Base-by-base conservation (phyloP, 2,797 vertebrate species). In the Myotis planiceps region DNA sequence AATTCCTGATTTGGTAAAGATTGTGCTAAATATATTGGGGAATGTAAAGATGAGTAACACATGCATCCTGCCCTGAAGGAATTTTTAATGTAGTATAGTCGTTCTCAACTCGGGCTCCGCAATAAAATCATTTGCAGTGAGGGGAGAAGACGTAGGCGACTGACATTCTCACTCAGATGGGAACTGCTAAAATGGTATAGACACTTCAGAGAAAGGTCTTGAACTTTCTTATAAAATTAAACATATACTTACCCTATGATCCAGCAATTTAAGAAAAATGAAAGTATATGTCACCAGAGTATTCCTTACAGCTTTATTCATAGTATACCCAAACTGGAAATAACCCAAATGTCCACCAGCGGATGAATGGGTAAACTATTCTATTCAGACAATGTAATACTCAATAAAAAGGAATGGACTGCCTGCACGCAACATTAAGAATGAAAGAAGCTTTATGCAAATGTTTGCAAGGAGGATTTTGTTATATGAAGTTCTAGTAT, bases 1-100 rank as follows among this genome's bases (percentile, higher is more conserved):
- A 55, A 16, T 87, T 87, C 34, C 92, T 80, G 23, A 37, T 85
- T 92, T 91, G 51, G 23, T 90, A 60, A 95, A 92, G n/a, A 79
- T 16, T 85, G 13, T 81, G 63, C 69, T 96, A 76, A 87, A 72
- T 92, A 45, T 83, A 76, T 23, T 60, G 15, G 23, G 23, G 74
- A 39, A 82, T 85, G 14, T 25, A 74, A 78, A 88, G 21, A 47
- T 74, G 75, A 95, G 42, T 75, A 92, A 95, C 65, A 83, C 3
- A 10, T 82, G n/a, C 76, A 60, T 65, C 45, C 29, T 90, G 12
- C 74, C 51, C 47, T 69, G 55, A 42, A 88, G 89, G n/a, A 63
- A 18, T 86, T 79, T 87, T 92, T 92, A 78, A 42, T 68, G 39
- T 63, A 8, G 18, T 66, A 2, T 69, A 27, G 66, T 89, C 19